Evolutionary conservation across 2,888 invertebrate species (phyloP).

Genomic region (Hypolimnas misippus): DNA sequence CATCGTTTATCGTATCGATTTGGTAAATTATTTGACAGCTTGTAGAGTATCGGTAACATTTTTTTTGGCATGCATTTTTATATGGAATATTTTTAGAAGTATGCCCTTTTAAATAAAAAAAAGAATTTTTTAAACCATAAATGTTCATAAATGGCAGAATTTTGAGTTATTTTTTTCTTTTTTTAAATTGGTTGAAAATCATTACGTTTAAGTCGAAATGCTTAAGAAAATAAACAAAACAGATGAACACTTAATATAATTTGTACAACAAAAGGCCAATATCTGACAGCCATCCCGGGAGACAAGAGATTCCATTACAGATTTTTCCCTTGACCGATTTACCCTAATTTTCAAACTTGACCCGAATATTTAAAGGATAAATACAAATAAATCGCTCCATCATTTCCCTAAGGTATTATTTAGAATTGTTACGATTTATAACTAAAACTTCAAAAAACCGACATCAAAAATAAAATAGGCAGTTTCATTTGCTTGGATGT

Average conservation of each 20-base stretch:
- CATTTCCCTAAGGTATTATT: conserved; percentile 24
- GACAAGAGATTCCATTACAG: conserved; percentile 36
- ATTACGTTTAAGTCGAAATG: not conserved
- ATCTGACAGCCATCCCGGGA: conserved; percentile 32
- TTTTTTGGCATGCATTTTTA: no score
- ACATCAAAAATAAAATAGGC: no score
- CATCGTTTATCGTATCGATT: no score
- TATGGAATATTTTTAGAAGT: no score
- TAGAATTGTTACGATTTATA: not conserved
- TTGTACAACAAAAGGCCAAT: conserved; percentile 20
- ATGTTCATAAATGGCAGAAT: no score
- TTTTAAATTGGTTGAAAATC: not conserved
- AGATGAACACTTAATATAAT: conserved; percentile 32
- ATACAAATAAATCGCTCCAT: conserved; percentile 16
- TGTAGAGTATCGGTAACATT: no score
- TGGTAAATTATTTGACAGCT: no score
- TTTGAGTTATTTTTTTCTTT: no score
- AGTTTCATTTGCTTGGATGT: no score
- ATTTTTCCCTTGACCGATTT: conserved; percentile 37
- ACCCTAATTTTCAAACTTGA: conserved; percentile 33
- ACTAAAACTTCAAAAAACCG: no score
- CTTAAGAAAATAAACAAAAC: conserved; percentile 10
- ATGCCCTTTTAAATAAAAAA: no score
- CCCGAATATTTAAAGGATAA: conserved; percentile 30
- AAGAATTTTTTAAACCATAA: no score